Conservation (phyloP, 2,113 vertebrate species). For the Neopipo cinnamomea region DNA sequence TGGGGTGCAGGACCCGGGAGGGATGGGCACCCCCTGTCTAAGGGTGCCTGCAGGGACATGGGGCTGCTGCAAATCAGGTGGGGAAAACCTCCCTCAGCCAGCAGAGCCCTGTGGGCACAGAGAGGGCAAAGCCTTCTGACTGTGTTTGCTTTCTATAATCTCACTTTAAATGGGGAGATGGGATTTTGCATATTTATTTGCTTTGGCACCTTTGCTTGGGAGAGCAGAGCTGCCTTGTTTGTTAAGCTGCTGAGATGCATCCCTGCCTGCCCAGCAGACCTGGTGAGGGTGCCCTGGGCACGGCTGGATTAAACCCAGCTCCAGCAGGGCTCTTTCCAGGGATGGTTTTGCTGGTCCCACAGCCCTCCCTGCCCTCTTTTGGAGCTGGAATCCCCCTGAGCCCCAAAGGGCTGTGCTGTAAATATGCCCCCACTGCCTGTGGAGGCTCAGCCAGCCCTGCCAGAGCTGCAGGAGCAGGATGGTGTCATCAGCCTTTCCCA, state of each 20-base stretch:
- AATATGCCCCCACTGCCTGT: not conserved
- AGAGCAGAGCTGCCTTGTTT: not conserved
- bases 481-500: not conserved
- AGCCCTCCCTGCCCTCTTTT: not conserved
- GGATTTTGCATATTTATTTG: not conserved
- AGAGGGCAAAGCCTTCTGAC: not conserved
- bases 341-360: not conserved
- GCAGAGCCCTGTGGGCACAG: not conserved
- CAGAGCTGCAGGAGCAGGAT: not conserved
- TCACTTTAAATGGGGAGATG: not conserved
- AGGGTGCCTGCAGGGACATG: not conserved
- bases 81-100: not conserved
- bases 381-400: not conserved
- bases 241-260: not conserved
- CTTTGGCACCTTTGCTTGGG: not conserved
- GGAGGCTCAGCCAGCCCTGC: not conserved
- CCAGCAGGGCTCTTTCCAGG: not conserved
- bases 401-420: not conserved
- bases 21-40: not conserved
- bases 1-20: rapidly evolving
- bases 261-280: not conserved
- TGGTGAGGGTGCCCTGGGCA: not conserved
- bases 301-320: not conserved
- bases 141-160: not conserved
- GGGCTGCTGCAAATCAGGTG: not conserved